These are phyloP conservation scores for Ommatoiulus sabulosus DNA, from an alignment of 2,888 invertebrate species.

Conservation along the genomic window DNA sequence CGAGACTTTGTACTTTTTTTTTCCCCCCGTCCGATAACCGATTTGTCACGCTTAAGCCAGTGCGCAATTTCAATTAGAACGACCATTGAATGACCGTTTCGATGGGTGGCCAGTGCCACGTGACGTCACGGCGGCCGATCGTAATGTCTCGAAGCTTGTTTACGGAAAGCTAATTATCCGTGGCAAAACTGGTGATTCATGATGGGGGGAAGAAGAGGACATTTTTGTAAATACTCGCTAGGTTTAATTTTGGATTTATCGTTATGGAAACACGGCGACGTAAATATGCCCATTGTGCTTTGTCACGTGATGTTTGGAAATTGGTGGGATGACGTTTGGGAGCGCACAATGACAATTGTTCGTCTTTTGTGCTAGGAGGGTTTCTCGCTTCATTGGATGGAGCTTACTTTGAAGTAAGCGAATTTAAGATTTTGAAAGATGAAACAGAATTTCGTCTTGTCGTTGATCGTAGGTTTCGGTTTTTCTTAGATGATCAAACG, in stretches of 20 bases:
- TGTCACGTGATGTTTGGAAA: not conserved
- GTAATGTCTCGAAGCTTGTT: not conserved
- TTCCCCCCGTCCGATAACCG: not conserved
- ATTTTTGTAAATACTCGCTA: slow-evolving; percentile 20
- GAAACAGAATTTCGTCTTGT: too few relatives aligned
- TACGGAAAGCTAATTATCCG: slow-evolving; percentile 16
- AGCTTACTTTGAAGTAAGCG: too few relatives aligned
- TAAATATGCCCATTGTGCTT: not conserved
- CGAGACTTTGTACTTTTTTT: not conserved
- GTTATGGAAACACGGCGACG: slow-evolving; percentile 11
- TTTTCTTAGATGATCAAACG: too few relatives aligned
- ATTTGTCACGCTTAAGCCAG: not conserved
- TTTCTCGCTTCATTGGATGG: too few relatives aligned
- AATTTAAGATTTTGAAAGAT: too few relatives aligned
- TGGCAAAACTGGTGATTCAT: slow-evolving; percentile 36
- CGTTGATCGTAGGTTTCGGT: too few relatives aligned
- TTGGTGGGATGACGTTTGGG: too few relatives aligned
- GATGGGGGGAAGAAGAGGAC: not conserved
- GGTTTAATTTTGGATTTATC: slow-evolving; percentile 38
- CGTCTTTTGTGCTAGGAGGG: too few relatives aligned
- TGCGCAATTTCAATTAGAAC: not conserved
- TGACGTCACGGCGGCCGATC: not conserved
- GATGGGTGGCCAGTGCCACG: not conserved
- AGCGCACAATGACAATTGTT: too few relatives aligned
- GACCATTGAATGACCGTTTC: not conserved